Evolutionary conservation across 2,888 invertebrate species (phyloP).

Genomic region (Branchellion lobata): DNA sequence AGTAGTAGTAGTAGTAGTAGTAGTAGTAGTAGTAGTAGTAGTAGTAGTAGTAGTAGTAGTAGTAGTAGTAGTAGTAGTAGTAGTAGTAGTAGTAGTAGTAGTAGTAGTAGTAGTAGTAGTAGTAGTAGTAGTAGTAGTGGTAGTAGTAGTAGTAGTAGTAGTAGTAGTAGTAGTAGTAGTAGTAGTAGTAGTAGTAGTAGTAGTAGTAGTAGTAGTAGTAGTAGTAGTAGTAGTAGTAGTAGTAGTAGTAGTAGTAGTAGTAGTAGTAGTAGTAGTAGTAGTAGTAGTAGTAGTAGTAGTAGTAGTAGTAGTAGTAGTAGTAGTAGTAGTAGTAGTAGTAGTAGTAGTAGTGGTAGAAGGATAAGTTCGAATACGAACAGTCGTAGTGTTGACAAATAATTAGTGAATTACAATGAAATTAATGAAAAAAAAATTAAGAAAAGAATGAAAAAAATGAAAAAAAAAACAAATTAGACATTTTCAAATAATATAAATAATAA

Average conservation of each 20-base stretch:
- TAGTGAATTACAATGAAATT: not conserved
- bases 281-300: not conserved
- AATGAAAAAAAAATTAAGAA: not conserved
- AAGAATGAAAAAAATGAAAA: not conserved
- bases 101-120: not conserved
- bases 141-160: not conserved
- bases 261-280: not conserved
- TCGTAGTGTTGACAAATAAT: not conserved
- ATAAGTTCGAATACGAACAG: not conserved
- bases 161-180: not conserved
- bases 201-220: not conserved
- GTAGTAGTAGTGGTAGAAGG: not conserved
- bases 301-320: not conserved
- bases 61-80: not conserved
- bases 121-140: not conserved
- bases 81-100: not conserved
- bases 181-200: not conserved
- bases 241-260: not conserved
- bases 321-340: not conserved
- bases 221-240: not conserved
- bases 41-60: not conserved
- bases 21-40: not conserved
- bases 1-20: not conserved
- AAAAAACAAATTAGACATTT: not conserved
- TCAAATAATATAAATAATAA: not conserved